These are phyloP conservation scores for Tupaia chinensis DNA, from an alignment of 2,113 vertebrate genomes.

Conservation along the genomic window DNA sequence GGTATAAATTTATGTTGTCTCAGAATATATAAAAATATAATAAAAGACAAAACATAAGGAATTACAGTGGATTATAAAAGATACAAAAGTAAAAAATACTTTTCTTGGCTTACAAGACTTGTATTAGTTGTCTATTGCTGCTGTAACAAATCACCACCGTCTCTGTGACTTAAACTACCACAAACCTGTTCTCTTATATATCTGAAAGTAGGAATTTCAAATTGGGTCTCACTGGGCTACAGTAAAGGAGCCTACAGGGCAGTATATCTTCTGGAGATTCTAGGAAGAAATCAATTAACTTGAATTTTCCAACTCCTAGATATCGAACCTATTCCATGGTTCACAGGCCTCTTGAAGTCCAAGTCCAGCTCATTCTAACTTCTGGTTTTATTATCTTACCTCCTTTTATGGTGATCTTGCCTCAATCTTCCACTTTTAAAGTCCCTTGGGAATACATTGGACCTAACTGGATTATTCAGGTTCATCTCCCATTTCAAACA, in stretches of 20 bases:
- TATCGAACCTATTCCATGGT: background rate
- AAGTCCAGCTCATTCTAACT: background rate
- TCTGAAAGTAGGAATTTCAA: background rate
- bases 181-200: background rate
- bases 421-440: background rate
- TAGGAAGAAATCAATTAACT: background rate
- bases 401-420: no score
- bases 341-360: background rate
- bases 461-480: background rate
- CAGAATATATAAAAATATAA: background rate
- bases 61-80: background rate
- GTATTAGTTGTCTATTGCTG: background rate
- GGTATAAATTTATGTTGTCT: background rate
- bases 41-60: background rate
- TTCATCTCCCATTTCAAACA: background rate
- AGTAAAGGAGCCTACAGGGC: background rate
- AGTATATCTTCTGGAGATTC: background rate
- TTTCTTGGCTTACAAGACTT: background rate
- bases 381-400: background rate
- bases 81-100: background rate
- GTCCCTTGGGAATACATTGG: background rate
- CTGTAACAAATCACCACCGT: background rate
- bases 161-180: background rate
- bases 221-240: background rate
- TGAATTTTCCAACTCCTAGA: background rate